Evolutionary conservation across 2,888 invertebrate species (phyloP), one percentile per base, ranked within the genome.

Genomic region (Hirtodrosophila alboralis): DNA sequence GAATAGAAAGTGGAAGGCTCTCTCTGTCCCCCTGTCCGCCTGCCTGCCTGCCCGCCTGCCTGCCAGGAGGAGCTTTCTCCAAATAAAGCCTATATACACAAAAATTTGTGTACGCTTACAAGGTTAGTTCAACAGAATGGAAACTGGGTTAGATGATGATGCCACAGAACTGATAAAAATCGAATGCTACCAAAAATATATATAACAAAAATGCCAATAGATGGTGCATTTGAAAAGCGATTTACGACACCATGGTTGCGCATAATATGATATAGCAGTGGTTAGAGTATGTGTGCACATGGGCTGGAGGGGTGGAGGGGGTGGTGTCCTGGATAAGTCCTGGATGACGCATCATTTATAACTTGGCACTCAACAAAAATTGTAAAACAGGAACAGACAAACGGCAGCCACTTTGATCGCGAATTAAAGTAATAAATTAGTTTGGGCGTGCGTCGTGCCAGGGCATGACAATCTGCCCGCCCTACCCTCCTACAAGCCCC

Each of bases 371-470:
- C 74, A 72, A 66, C 71, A 68, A 60, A 74, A 77, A 77, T 72
- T 77, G 75, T 75, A 77, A 77, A 77, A 77, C 77, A 76, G 68
- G 56, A 74, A 43, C 62, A 75, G 76, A 75, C 76, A 75, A 75
- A 69, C 74, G 77, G 76, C 77, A 76, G 77, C 67, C 76, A 76
- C 70, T 74, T 76, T 61, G 71, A 77, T 53, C 68, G 75, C 71
- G 77, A 77, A 77, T 77, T 77, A 77, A 77, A 77, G 77, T 71
- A 74, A 76, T 77, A 77, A 77, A 77, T 77, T 77, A 72, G 75
- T 77, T 76, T 63, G 54, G 58, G 57, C 62, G 66, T 61, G 60
- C 58, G 64, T 62, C 47, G 47, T 48, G 45, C 28, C 48, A 47
- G 61, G 36, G 59, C 59, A 59, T 64, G 69, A 72, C 59, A 57